Percentiles rank a stretch among this genome's conserved stretches.
Conservation (phyloP, 2,797 vertebrate genomes). For the Liasis olivaceus region DNA sequence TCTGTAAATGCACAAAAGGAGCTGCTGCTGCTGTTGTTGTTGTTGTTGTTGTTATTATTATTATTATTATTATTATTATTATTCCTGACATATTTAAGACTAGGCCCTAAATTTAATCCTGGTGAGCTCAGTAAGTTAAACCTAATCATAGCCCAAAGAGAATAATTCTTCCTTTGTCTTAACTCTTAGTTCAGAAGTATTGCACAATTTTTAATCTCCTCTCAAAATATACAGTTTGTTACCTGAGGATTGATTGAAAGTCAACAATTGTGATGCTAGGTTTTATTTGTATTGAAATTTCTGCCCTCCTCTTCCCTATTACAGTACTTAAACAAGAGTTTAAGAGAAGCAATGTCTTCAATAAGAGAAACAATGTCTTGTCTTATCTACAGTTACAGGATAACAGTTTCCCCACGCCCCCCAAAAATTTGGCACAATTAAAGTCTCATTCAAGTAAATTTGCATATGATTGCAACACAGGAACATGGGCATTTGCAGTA, state of each 20-base stretch:
- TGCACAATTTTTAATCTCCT: not conserved
- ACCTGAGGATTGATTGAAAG: too few relatives aligned
- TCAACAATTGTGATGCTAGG: too few relatives aligned
- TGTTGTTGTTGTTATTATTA: too few relatives aligned
- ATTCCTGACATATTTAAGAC: not conserved
- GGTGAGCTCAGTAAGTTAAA: not conserved
- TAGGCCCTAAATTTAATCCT: not conserved
- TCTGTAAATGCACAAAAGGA: not conserved
- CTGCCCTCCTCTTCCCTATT: not conserved
- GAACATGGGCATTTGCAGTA: not conserved
- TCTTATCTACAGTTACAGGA: not conserved
- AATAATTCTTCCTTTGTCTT: not conserved
- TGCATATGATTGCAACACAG: not conserved
- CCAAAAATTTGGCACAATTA: not conserved
- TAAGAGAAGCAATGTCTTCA: not conserved
- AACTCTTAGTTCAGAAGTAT: not conserved
- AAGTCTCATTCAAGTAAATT: not conserved
- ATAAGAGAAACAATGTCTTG: not conserved
- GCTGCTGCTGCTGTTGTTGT: too few relatives aligned
- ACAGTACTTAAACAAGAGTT: not conserved
- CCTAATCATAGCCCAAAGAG: not conserved
- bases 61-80: too few relatives aligned
- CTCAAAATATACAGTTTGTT: not conserved
- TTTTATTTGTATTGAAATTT: not conserved
- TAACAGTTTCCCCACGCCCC: not conserved